Percentiles rank a stretch among this genome's conserved stretches.
These are phyloP conservation scores for Tapirus terrestris DNA, from an alignment of 2,113 vertebrate genomes.

Conservation along the genomic window DNA sequence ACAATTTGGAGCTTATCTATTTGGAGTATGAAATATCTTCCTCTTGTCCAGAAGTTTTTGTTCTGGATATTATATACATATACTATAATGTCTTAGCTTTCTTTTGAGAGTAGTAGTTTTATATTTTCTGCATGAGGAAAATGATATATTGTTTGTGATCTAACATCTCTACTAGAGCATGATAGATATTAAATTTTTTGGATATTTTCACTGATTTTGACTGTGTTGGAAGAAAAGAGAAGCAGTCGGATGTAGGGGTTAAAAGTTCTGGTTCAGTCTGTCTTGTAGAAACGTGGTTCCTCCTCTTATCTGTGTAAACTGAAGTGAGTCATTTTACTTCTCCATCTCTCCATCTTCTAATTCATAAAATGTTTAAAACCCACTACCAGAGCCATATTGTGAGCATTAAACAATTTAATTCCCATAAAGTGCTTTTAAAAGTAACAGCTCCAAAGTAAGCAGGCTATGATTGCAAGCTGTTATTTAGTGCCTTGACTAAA, in stretches of 20 bases:
- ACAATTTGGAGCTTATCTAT: background rate
- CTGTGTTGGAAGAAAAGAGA: background rate
- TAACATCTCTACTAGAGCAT: background rate
- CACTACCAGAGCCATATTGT: background rate
- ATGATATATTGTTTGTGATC: background rate
- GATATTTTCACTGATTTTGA: background rate
- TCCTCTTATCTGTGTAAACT: background rate
- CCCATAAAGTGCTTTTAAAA: background rate
- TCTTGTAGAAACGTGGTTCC: background rate
- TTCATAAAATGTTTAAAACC: constrained; percentile 44
- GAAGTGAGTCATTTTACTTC: constrained; percentile 12
- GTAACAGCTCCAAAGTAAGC: constrained; percentile 20
- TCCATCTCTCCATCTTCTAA: background rate
- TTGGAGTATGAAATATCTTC: background rate
- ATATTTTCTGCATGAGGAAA: background rate
- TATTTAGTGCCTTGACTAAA: background rate
- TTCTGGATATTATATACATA: background rate
- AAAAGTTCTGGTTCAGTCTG: background rate
- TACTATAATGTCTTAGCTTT: background rate
- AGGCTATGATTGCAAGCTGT: background rate
- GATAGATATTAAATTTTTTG: background rate
- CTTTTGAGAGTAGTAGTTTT: background rate
- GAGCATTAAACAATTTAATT: constrained; percentile 52
- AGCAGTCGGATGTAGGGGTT: accelerated
- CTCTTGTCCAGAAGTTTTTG: background rate